Evolutionary conservation across 2,113 vertebrate species (phyloP), one percentile per base, ranked within the genome.

Genomic region (Seriola aureovittata): DNA sequence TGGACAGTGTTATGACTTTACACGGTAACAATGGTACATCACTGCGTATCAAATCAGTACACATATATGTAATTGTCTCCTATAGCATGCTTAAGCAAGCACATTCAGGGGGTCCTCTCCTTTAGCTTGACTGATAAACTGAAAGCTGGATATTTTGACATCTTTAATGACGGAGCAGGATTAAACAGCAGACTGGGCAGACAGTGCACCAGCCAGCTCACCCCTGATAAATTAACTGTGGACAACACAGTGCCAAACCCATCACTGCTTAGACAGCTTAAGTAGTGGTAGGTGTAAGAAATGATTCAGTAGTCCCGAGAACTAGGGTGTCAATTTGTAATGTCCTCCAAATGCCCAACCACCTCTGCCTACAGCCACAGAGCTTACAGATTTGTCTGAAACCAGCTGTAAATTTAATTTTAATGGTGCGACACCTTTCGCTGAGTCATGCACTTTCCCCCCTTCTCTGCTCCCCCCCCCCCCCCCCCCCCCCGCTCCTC

Each of bases 351-450:
- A 91, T 82, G 81, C 78, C 90, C 87, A 87, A 80, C 75, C 85
- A 80, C 71, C 77, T 80, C 82, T 63, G 54, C 52, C 84, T 84
- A 63, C 82, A 78, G 83, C 81, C 66, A 72, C 74, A 5, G 63
- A 80, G 89, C 92, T 86, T 88, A 85, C 59, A 75, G 93, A 93
- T 92, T 85, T 88, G 91, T 88, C 90, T 91, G 91, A 93, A 95
- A 92, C 86, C 79, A 80, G 88, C 93, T 86, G 88, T 94, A 95
- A 93, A 95, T 96, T 91, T 88, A 85, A 93, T 94, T 95, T 95
- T 95, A 95, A 95, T 95, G 88, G 92, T 65, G 78, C 78, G 10
- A 84, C 89, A 90, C 93, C 92, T 95, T 94, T 88, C 64, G 94
- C 94, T 94, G 94, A 95, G 89, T 94, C 92, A 91, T 93, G 92